These are phyloP conservation scores for Trachemys scripta DNA, from an alignment of 2,113 vertebrate species.

Conservation along the genomic window DNA sequence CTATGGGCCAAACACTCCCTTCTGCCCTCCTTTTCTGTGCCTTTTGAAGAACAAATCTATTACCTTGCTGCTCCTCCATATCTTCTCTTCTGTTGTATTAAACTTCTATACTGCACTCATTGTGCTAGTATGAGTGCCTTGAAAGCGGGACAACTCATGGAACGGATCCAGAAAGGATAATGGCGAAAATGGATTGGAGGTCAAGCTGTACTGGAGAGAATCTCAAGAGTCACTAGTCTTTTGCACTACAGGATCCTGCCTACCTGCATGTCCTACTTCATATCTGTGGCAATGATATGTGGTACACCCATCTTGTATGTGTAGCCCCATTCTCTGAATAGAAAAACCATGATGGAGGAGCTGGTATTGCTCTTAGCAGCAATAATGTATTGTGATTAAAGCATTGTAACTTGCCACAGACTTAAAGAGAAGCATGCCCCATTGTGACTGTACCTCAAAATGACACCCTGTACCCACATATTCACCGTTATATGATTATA, in stretches of 20 bases:
- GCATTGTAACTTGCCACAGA: background rate
- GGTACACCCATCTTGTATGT: background rate
- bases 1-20: background rate
- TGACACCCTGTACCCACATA: too few relatives aligned
- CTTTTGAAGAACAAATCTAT: too few relatives aligned
- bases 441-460: background rate
- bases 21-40: too few relatives aligned
- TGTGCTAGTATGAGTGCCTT: background rate
- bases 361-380: background rate
- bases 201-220: background rate
- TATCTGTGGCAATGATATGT: background rate
- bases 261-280: background rate
- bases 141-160: background rate
- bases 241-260: background rate
- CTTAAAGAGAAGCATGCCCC: background rate
- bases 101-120: background rate
- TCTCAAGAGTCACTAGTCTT: background rate
- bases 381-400: background rate
- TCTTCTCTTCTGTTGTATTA: background rate
- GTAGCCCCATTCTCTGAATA: background rate
- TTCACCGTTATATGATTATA: too few relatives aligned
- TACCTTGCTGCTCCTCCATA: background rate
- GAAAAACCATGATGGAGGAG: background rate
- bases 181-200: background rate
- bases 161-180: background rate